Percentiles rank a stretch among this genome's conserved stretches.
Conservation (phyloP, 2,113 vertebrate species). For the Megaceryle maxima region DNA sequence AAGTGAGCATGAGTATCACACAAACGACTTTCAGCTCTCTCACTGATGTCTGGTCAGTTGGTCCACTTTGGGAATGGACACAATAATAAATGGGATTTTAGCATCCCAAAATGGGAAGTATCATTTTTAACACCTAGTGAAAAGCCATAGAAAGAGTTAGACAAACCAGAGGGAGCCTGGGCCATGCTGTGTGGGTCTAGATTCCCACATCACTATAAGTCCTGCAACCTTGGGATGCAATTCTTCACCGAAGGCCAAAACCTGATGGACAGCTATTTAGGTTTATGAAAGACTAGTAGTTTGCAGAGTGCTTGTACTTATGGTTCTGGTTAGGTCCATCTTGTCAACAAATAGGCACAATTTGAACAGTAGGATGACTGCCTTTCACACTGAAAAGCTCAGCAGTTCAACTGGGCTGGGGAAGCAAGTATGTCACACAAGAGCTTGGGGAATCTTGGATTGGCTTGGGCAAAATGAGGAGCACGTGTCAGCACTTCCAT, state of each 20-base stretch:
- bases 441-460: not conserved
- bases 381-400: not conserved
- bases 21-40: not conserved
- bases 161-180: not conserved
- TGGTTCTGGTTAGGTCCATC: not conserved
- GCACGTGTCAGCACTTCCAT: not conserved
- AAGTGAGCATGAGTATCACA: not conserved
- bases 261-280: not conserved
- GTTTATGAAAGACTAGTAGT: not conserved
- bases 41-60: not conserved
- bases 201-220: fast-evolving
- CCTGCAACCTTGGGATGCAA: not conserved
- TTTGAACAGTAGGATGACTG: not conserved
- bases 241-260: not conserved
- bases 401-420: not conserved
- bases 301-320: not conserved
- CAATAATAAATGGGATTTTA: not conserved
- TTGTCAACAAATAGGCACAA: not conserved
- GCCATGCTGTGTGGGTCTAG: not conserved
- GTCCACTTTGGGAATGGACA: not conserved
- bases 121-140: not conserved
- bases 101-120: not conserved
- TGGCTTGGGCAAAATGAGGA: not conserved
- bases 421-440: fast-evolving
- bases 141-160: not conserved